Conservation (phyloP, 2,113 vertebrate species). For the Brienomyrus longianalis region DNA sequence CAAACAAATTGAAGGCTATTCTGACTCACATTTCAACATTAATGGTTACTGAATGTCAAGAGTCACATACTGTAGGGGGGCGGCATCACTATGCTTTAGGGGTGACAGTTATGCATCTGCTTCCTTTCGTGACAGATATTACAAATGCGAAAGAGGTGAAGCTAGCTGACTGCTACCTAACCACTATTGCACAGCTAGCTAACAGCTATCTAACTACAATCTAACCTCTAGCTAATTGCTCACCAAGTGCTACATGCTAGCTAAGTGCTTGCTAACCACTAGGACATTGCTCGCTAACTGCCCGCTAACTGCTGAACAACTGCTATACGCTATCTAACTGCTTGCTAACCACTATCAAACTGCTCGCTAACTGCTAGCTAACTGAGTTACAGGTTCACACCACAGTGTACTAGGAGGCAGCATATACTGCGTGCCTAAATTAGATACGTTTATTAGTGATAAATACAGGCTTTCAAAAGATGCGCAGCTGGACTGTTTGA, state of each 20-base stretch:
- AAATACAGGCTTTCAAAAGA: slow-evolving; percentile 18
- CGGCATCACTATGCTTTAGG: background rate
- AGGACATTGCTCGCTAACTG: background rate
- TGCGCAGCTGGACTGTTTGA: slow-evolving; percentile 22
- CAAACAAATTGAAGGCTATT: background rate
- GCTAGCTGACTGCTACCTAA: background rate
- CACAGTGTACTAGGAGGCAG: background rate
- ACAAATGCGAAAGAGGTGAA: background rate
- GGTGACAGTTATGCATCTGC: background rate
- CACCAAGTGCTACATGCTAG: background rate
- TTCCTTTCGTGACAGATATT: background rate
- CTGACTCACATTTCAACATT: background rate
- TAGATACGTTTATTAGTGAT: background rate
- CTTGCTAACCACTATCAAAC: too few species aligned
- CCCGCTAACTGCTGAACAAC: background rate
- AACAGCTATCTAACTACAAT: background rate
- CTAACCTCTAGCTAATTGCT: too few species aligned
- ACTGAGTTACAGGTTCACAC: slow-evolving; percentile 2
- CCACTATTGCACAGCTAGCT: background rate
- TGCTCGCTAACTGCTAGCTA: too few species aligned
- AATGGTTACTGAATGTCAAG: background rate
- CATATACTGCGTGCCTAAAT: background rate
- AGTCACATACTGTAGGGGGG: background rate
- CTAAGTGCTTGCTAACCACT: background rate
- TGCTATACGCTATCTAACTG: background rate